Percentiles rank a stretch among this genome's conserved stretches.
phyloP scores from a whole-genome alignment of 2,797 vertebrate species.

The Sebastes cheni region DNA sequence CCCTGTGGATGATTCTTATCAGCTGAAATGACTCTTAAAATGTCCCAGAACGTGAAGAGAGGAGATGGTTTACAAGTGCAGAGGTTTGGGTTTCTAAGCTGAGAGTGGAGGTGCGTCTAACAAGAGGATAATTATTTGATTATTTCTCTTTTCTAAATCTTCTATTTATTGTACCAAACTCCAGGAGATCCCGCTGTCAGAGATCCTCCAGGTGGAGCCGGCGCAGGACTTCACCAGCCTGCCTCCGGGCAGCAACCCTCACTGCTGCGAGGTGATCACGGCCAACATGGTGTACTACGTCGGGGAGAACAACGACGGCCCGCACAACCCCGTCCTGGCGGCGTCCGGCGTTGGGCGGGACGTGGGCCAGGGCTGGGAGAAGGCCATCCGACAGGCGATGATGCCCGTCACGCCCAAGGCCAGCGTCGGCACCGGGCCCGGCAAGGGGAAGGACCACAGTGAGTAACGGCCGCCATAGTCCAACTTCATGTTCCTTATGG shows the following conservation, averaged over 20 bases:
- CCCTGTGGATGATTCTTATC: background rate
- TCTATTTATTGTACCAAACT: fast-evolving
- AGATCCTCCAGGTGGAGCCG: slow-evolving; percentile 91
- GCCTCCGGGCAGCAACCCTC: slow-evolving; percentile 87
- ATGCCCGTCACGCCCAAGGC: slow-evolving; percentile 95
- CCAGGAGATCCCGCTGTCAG: slow-evolving; percentile 94
- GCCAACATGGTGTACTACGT: slow-evolving; percentile 92
- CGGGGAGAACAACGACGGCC: slow-evolving; percentile 86
- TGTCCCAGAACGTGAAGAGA: background rate
- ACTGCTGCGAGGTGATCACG: slow-evolving; percentile 95
- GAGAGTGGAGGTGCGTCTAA: background rate
- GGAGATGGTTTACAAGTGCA: background rate
- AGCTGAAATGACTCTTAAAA: background rate
- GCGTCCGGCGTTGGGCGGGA: slow-evolving; percentile 88
- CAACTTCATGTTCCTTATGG: background rate
- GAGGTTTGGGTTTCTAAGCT: background rate
- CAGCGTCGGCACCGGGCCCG: slow-evolving; percentile 83
- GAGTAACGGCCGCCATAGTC: slow-evolving; percentile 63
- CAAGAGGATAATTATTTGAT: background rate
- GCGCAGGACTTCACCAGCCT: slow-evolving; percentile 85
- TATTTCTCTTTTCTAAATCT: background rate
- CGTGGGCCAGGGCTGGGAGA: slow-evolving; percentile 92
- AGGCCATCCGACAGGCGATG: slow-evolving; percentile 92
- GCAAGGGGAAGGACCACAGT: slow-evolving; percentile 92
- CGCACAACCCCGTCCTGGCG: slow-evolving; percentile 81